phyloP scores from a whole-genome alignment of 2,888 invertebrate genomes.

The Cepaea hortensis region DNA sequence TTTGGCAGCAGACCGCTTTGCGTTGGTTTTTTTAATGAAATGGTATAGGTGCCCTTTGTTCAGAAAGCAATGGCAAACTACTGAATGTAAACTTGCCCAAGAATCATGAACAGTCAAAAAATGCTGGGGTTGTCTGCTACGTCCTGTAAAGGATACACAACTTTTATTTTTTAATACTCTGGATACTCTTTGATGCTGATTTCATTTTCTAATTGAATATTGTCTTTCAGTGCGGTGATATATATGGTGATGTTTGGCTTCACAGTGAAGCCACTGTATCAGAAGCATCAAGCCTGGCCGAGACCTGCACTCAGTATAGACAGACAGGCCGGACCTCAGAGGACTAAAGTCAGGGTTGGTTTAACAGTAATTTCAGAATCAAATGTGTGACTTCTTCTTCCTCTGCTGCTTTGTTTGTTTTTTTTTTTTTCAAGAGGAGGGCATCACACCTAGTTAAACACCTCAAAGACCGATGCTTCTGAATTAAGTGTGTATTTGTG shows the following conservation, averaged over 20 bases:
- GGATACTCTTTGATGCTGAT: neutral
- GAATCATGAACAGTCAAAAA: no score
- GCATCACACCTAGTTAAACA: no score
- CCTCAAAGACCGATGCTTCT: neutral
- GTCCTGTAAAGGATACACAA: no score
- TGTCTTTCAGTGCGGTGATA: constrained; percentile 71
- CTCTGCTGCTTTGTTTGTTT: no score
- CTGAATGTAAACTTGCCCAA: no score
- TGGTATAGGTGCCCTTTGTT: no score
- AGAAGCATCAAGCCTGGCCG: constrained; percentile 75
- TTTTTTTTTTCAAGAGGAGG: no score
- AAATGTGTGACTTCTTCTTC: neutral
- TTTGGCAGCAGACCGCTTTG: no score
- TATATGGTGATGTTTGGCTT: constrained; percentile 85
- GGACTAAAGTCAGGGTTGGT: constrained; percentile 41
- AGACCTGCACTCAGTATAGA: constrained; percentile 55
- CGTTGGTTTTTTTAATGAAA: no score
- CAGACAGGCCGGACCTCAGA: constrained; percentile 40
- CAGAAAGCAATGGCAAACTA: no score
- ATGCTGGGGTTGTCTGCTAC: no score
- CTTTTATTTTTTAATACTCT: neutral
- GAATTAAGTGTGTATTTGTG: no score
- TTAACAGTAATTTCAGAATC: neutral
- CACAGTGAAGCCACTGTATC: constrained; percentile 86
- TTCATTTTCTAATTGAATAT: neutral